phyloP scores from a whole-genome alignment of 2,888 invertebrate genomes.

The Syritta pipiens region DNA sequence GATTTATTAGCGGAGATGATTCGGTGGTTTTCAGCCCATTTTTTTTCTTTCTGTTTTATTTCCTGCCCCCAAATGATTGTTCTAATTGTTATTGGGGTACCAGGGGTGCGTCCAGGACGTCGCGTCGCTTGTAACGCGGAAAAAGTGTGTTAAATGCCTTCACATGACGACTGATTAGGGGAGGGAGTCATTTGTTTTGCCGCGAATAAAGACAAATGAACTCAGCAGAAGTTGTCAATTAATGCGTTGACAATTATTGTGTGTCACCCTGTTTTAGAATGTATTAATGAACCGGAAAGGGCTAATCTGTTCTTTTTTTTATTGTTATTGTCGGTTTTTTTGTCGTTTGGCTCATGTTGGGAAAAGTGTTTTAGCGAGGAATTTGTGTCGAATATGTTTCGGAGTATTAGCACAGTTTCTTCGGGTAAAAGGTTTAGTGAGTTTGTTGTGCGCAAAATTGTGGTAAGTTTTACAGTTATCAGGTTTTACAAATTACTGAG shows the following conservation, averaged over 20 bases:
- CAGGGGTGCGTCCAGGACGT: background rate
- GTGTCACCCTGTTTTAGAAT: background rate
- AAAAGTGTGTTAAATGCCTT: constrained; percentile 49
- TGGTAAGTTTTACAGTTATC: too few species aligned
- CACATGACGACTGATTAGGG: constrained; percentile 15
- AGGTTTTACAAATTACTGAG: too few species aligned
- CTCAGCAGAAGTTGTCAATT: constrained; percentile 37
- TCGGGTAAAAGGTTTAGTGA: too few species aligned
- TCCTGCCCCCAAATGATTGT: constrained; percentile 48
- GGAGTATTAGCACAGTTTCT: constrained; percentile 8
- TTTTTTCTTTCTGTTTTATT: background rate
- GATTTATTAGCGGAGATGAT: constrained; percentile 68
- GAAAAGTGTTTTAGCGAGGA: background rate
- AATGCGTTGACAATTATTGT: constrained; percentile 35
- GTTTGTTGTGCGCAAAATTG: too few species aligned
- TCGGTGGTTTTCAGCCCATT: constrained; percentile 44
- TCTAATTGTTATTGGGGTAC: constrained; percentile 62
- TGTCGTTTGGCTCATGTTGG: background rate
- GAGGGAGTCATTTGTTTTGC: constrained; percentile 42
- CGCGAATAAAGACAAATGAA: constrained; percentile 39
- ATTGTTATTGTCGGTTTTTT: too few species aligned
- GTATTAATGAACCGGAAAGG: constrained; percentile 21
- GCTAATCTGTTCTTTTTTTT: constrained; percentile 18
- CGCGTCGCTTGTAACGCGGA: background rate
- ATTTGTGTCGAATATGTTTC: background rate